phyloP scores from a whole-genome alignment of 2,113 vertebrate genomes.

The Coregonus clupeaformis region DNA sequence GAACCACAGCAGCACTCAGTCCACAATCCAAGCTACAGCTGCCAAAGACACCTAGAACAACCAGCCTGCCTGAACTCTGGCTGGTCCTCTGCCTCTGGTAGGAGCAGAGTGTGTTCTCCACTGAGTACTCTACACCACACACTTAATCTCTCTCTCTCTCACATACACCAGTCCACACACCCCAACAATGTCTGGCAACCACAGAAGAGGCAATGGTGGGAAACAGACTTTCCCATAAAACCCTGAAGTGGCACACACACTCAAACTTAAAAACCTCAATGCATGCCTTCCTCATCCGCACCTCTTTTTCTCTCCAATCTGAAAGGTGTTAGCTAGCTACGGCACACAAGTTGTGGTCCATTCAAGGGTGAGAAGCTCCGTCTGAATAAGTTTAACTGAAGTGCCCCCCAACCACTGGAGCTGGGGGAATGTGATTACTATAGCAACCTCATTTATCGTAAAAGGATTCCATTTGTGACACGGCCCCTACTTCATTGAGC shows the following conservation, averaged over 20 bases:
- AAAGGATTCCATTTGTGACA: slow-evolving; percentile 71
- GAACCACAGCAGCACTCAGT: no score
- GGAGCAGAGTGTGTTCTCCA: slow-evolving; percentile 50
- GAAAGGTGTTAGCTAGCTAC: slow-evolving; percentile 74
- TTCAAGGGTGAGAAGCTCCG: slow-evolving; percentile 19
- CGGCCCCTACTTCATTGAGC: slow-evolving; percentile 59
- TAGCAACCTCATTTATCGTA: slow-evolving; percentile 77
- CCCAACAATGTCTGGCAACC: slow-evolving; percentile 81
- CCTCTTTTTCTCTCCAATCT: slow-evolving; percentile 66
- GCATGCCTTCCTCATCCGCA: slow-evolving; percentile 35
- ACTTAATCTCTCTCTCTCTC: slow-evolving; percentile 20
- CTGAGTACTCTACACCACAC: slow-evolving; percentile 18
- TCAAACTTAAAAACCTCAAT: slow-evolving; percentile 63
- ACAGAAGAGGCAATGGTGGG: slow-evolving; percentile 69
- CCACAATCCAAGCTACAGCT: no score
- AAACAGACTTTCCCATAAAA: slow-evolving; percentile 22
- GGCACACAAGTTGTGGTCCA: slow-evolving; percentile 48
- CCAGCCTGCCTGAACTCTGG: slow-evolving; percentile 33
- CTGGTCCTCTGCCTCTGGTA: slow-evolving; percentile 55
- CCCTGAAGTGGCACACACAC: slow-evolving; percentile 45
- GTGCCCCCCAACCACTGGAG: slow-evolving; percentile 50
- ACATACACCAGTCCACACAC: no score
- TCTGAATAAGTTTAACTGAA: slow-evolving; percentile 60
- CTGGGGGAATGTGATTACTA: slow-evolving; percentile 72
- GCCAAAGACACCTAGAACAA: no score